Conservation (phyloP, 1,140 invertebrate genomes). For the Neodiprion lecontei region DNA sequence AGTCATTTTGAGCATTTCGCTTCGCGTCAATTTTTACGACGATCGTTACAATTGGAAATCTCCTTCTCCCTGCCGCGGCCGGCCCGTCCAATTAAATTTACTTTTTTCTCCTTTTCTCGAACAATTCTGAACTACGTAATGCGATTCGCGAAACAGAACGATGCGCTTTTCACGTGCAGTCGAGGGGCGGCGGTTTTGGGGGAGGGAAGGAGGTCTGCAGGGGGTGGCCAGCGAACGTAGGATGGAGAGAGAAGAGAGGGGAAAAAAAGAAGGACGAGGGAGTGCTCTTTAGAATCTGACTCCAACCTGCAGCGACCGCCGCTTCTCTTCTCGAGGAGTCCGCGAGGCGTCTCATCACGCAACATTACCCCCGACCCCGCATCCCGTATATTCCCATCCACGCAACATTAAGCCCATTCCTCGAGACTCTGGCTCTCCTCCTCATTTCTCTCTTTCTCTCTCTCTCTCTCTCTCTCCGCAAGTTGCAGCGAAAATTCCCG, state of each 20-base stretch:
- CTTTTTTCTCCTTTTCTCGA: too few relatives aligned
- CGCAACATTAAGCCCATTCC: conserved; percentile 56
- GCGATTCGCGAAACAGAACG: neutral
- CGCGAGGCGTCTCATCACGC: conserved; percentile 60
- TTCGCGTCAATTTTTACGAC: too few relatives aligned
- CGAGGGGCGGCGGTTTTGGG: neutral
- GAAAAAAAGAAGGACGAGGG: conserved; percentile 21
- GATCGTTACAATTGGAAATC: too few relatives aligned
- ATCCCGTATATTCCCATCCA: conserved; percentile 44
- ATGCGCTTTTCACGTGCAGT: neutral
- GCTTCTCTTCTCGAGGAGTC: conserved; percentile 54
- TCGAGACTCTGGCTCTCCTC: conserved; percentile 21
- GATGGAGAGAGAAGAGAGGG: conserved; percentile 28
- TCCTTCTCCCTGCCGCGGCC: too few relatives aligned
- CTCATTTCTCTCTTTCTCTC: conserved; percentile 18
- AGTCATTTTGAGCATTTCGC: too few relatives aligned
- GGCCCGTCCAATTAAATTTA: too few relatives aligned
- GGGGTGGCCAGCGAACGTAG: neutral
- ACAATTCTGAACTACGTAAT: too few relatives aligned
- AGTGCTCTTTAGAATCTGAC: conserved; percentile 54
- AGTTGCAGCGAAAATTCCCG: neutral
- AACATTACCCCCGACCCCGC: conserved; percentile 53
- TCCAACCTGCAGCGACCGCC: conserved; percentile 34
- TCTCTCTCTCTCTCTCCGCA: neutral
- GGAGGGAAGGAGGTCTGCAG: conserved; percentile 31